Evolutionary conservation across 2,888 invertebrate species (phyloP), one percentile per base, ranked within the genome.

Genomic region (Phania funesta): DNA sequence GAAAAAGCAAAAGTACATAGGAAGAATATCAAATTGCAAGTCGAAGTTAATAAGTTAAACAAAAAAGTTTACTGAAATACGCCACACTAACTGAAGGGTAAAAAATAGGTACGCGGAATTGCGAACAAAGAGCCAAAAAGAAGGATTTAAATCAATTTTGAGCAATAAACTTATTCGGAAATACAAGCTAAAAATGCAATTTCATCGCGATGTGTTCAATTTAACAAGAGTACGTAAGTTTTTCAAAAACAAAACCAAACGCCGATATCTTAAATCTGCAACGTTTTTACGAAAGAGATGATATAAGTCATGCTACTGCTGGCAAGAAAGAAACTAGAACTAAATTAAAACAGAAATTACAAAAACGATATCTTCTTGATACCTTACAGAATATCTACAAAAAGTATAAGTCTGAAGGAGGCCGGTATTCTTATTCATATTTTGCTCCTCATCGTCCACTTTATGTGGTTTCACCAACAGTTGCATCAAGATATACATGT

Each of bases 251-350:
- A 65, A 65, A 65, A 65, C 48, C 65, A 65, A 65, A 65, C 65
- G 65, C 65, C 65, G 65, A 65, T 65, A 65, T 65, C 65, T 48
- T 65, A 65, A 48, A 48, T 35, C 65, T 65, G 65, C 65, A 65
- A 65, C 65, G 65, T 64, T 64, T 64, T 64, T 64, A 48, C 64
- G 64, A 64, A 64, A 48, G 64, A 64, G 7, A 35, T 4, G 35
- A 35, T 11, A 35, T 35, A 35, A 35, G 35, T 35, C 35, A 38
- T 65, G 65, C 32, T 65, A 65, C 67, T 68, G 67, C 67, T 68
- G 67, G 67, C 68, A 68, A 68, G 54, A 68, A 68, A 68, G 68
- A 68, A 68, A 68, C 68, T 68, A 68, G 68, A 68, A 54, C 54
- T 68, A 54, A 68, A 68, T 68, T 68, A 13, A 65, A 65, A 65